Base-by-base conservation (phyloP, 1,140 invertebrate species). In the Triops cancriformis region DNA sequence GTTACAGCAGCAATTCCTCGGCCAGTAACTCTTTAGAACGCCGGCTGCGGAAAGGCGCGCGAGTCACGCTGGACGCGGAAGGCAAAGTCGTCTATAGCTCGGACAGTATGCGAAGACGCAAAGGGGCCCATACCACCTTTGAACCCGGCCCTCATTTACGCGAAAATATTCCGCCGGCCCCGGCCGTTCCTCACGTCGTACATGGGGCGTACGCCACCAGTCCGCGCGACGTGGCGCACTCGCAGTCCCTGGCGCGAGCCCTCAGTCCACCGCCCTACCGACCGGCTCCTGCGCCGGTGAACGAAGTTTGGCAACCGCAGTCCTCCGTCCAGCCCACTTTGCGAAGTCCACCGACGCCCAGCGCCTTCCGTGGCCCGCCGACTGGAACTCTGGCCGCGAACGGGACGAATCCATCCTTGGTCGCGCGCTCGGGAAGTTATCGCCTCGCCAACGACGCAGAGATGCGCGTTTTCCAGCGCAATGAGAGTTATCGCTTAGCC, bases 71-170 rank as follows among this genome's bases (percentile, higher is more conserved):
- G 41, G 93, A 95, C 84, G 91, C 94, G 1, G 92, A 94, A 81
- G 94, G 94, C 18, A 93, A 93, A 87, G 93, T 96, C 73, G 91
- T 96, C 72, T 96, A 93, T 83, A 92, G 92, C 77, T 96, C 94
- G 1, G 94, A 96, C 81, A 95, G 93, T 83, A 85, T 96, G 76
- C 91, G 90, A 83, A 87, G 93, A 82, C 88, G 91, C 82, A 93
- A 94, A 86, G 90, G 91, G 74, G 89, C 91, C 12, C 91, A 94
- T 80, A 93, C 92, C 9, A 94, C 92, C 26, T 94, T 94, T 82
- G 92, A 86, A 92, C 92, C 79, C 93, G 92, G 83, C 90, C 91
- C 64, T 91, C n/a, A 77, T 73, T 26, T 73, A 18, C 42, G 74
- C 0, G 37, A 31, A 14, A 74, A 76, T 27, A 51, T 42, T 89